Evolutionary conservation across 2,888 invertebrate species (phyloP).

Genomic region (Amblyjoppa proteus): DNA sequence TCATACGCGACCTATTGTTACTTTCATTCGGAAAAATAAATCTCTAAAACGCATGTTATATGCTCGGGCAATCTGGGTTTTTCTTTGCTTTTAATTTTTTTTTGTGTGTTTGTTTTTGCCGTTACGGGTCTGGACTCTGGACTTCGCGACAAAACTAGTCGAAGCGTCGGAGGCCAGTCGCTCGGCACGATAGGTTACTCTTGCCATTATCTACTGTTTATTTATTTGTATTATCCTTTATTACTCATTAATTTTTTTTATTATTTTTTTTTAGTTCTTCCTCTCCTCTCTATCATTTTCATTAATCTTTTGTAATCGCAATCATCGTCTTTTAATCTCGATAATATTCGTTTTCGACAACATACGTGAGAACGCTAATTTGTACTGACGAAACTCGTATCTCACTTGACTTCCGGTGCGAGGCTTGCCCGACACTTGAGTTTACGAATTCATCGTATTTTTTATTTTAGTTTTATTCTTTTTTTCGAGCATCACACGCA

Average conservation of each 20-base stretch:
- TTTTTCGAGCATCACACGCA: conserved; percentile 60
- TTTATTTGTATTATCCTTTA: conserved; percentile 15
- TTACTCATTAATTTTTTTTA: conserved; percentile 21
- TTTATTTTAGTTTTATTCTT: conserved; percentile 36
- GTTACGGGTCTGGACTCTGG: conserved; percentile 44
- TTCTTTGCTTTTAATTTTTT: background rate
- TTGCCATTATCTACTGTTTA: conserved; percentile 22
- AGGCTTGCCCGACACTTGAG: conserved; percentile 5
- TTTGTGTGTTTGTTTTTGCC: conserved; percentile 17
- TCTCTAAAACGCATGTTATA: conserved; percentile 35
- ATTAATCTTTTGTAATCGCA: conserved; percentile 22
- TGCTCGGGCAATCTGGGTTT: conserved; percentile 15
- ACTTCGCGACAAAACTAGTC: conserved; percentile 45
- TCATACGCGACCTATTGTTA: conserved; percentile 34
- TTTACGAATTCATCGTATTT: conserved; percentile 10
- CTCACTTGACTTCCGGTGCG: conserved; percentile 56
- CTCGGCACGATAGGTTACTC: conserved; percentile 41
- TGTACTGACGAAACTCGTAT: conserved; percentile 47
- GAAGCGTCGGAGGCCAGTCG: conserved; percentile 51
- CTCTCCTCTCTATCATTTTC: conserved; percentile 2
- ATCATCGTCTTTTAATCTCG: conserved; percentile 34
- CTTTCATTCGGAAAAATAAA: conserved; percentile 56
- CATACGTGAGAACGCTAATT: conserved; percentile 49
- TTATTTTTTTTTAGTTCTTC: background rate
- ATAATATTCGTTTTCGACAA: conserved; percentile 36